A percentile compares a stretch with the other conserved stretches of the same genome.
These are phyloP conservation scores for Calyptommatus sinebrachiatus DNA, from an alignment of 2,113 vertebrate genomes.

Conservation along the genomic window DNA sequence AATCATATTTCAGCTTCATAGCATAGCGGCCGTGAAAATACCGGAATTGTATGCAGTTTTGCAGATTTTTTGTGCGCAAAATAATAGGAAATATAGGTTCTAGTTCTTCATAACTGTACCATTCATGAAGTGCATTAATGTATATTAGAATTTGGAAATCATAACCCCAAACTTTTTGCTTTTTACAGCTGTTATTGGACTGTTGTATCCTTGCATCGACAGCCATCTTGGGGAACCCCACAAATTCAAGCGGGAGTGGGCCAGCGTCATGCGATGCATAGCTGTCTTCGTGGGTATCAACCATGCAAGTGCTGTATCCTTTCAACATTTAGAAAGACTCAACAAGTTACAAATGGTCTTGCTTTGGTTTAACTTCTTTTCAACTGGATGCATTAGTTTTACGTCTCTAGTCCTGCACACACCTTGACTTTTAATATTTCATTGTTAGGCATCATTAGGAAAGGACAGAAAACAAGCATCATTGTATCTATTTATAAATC, in stretches of 20 bases:
- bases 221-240: conserved; percentile 82
- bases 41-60: neutral
- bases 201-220: conserved; percentile 83
- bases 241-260: conserved; percentile 84
- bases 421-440: too few relatives aligned
- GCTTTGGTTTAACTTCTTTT: neutral
- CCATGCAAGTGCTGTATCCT: conserved; percentile 86
- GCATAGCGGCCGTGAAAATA: neutral
- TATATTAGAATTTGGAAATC: neutral
- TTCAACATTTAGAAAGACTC: rapidly evolving
- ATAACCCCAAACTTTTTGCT: neutral
- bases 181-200: conserved; percentile 76
- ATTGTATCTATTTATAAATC: too few relatives aligned
- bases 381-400: neutral
- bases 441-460: too few relatives aligned
- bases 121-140: neutral
- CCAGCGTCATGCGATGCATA: conserved; percentile 83
- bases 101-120: neutral
- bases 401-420: too few relatives aligned
- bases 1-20: neutral
- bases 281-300: conserved; percentile 83
- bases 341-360: rapidly evolving
- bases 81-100: neutral
- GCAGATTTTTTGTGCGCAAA: neutral
- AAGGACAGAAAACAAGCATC: too few relatives aligned